Conservation (phyloP, 1,140 invertebrate genomes). For the Drosophila navojoa region DNA sequence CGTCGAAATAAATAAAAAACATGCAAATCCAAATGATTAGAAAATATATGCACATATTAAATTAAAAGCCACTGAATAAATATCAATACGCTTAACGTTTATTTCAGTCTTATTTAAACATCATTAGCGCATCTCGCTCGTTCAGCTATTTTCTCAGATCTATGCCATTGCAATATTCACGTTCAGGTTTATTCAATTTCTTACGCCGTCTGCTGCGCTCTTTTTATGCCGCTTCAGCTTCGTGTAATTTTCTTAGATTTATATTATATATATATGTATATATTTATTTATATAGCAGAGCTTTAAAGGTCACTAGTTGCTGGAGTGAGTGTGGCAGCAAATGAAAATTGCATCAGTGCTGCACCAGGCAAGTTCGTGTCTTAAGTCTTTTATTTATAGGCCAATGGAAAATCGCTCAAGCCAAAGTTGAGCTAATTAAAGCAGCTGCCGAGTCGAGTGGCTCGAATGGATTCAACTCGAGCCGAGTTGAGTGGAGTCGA, state of each 20-base stretch:
- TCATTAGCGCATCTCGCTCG: conserved; percentile 1
- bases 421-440: conserved; percentile 50
- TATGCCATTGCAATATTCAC: conserved; percentile 35
- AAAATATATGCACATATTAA: not conserved
- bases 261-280: conserved; percentile 35
- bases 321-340: conserved; percentile 37
- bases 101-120: not conserved
- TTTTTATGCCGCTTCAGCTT: not conserved
- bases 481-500: not conserved
- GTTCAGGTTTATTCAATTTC: conserved; percentile 68
- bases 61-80: not conserved
- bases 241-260: conserved; percentile 1
- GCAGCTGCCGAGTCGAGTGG: conserved; percentile 37
- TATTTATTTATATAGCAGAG: conserved; percentile 3
- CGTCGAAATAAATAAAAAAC: not conserved
- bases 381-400: conserved; percentile 70
- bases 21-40: not conserved
- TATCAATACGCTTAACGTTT: not conserved
- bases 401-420: conserved; percentile 49
- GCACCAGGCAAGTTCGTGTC: conserved; percentile 74
- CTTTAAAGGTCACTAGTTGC: conserved; percentile 59
- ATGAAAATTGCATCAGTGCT: conserved; percentile 51
- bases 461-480: conserved; percentile 7
- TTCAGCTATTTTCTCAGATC: conserved; percentile 11
- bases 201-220: conserved; percentile 5